A percentile compares a stretch with the other conserved stretches of the same genome.
These are phyloP conservation scores for Nyctereutes procyonoides DNA, from an alignment of 2,113 vertebrate species.

Conservation along the genomic window DNA sequence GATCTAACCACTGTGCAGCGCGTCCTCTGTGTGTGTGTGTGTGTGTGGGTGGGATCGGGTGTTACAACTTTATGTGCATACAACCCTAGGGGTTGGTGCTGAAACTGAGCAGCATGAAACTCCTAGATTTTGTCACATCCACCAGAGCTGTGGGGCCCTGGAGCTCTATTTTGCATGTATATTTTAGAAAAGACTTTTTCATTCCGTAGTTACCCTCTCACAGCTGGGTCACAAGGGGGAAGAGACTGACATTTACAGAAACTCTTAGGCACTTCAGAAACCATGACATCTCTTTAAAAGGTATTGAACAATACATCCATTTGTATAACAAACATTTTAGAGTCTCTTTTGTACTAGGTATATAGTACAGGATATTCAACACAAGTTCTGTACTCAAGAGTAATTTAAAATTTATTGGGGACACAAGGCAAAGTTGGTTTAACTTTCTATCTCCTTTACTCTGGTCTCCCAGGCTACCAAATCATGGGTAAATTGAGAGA, in stretches of 20 bases:
- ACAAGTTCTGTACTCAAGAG: background rate
- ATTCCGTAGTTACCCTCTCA: background rate
- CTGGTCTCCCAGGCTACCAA: background rate
- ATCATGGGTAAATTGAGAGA: background rate
- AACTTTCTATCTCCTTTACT: background rate
- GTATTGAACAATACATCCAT: background rate
- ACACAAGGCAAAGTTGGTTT: background rate
- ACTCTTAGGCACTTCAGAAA: background rate
- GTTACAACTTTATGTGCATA: background rate
- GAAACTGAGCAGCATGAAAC: background rate
- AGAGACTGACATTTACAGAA: background rate
- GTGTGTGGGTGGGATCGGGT: background rate
- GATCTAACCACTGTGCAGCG: background rate
- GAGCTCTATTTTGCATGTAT: background rate
- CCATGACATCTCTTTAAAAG: conserved; percentile 8
- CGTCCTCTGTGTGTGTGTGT: background rate
- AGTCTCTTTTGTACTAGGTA: background rate
- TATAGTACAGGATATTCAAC: background rate
- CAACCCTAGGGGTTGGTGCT: background rate
- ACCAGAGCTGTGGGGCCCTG: background rate
- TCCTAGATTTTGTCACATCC: background rate
- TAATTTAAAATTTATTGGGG: background rate
- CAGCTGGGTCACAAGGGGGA: background rate
- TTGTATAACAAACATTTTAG: background rate
- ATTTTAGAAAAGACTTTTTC: background rate